Evolutionary conservation across 2,797 vertebrate species (phyloP).

Genomic region (Spea hammondii): DNA sequence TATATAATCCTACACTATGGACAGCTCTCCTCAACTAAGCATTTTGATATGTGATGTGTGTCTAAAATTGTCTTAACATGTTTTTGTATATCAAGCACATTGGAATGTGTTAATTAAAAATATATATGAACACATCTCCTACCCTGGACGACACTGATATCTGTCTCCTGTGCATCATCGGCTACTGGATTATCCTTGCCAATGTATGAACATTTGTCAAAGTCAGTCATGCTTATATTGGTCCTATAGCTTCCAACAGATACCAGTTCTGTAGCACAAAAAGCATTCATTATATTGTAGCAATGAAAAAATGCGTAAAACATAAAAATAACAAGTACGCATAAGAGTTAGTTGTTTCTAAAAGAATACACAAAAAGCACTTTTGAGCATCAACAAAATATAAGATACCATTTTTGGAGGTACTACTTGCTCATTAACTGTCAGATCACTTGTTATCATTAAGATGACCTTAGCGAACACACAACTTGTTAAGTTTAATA

Average conservation of each 20-base stretch:
- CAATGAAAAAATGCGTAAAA: neutral
- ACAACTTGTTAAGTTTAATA: no score
- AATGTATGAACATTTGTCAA: constrained; percentile 59
- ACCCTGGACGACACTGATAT: constrained; percentile 29
- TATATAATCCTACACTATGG: no score
- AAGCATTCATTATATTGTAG: neutral
- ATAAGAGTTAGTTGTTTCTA: no score
- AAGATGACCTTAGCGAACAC: no score
- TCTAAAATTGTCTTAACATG: neutral
- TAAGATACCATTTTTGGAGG: no score
- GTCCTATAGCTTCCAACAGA: constrained; percentile 73
- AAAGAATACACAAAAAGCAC: no score
- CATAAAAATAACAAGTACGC: no score
- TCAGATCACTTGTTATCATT: no score
- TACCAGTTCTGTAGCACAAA: constrained; percentile 61
- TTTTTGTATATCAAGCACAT: neutral
- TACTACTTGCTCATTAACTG: no score
- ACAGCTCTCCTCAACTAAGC: no score
- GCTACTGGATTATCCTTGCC: constrained; percentile 54
- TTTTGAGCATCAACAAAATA: no score
- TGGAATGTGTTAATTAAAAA: neutral
- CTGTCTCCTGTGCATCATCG: constrained; percentile 58
- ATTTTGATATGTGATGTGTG: neutral
- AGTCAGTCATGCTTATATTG: constrained; percentile 72
- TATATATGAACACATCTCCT: neutral